A percentile compares a stretch with the other conserved stretches of the same genome.
These are phyloP conservation scores for Melanotaenia parkinsoni DNA, from an alignment of 2,797 vertebrate genomes.

Conservation along the genomic window DNA sequence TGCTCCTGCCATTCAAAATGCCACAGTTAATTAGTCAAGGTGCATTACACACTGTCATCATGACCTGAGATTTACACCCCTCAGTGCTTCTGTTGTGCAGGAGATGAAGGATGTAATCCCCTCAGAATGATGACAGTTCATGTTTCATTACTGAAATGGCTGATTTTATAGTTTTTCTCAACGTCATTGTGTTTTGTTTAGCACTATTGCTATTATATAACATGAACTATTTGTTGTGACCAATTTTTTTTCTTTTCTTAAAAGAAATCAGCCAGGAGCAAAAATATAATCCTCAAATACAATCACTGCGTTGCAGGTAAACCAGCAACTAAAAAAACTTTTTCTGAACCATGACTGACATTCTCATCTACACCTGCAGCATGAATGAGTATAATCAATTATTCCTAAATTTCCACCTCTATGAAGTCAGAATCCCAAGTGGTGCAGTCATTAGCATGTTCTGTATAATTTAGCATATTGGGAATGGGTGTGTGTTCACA, in stretches of 20 bases:
- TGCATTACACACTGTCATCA: slow-evolving; percentile 67
- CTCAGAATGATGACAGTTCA: slow-evolving; percentile 44
- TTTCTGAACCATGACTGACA: background rate
- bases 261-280: background rate
- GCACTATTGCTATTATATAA: slow-evolving; percentile 10
- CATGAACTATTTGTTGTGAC: slow-evolving; percentile 14
- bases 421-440: background rate
- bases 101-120: slow-evolving; percentile 47
- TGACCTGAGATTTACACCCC: slow-evolving; percentile 64
- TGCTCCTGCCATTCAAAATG: slow-evolving; percentile 48
- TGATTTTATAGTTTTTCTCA: slow-evolving; percentile 35
- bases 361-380: background rate
- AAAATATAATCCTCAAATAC: background rate
- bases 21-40: slow-evolving; percentile 70
- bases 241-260: background rate
- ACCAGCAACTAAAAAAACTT: background rate
- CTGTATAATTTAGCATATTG: background rate
- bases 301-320: background rate
- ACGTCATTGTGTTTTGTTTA: slow-evolving; percentile 20
- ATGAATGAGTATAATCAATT: background rate
- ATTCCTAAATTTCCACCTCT: background rate
- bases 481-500: background rate
- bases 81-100: slow-evolving; percentile 31
- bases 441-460: background rate
- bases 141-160: slow-evolving; percentile 39